Evolutionary conservation across 1,140 invertebrate genomes (phyloP).

Genomic region (Calliphora vicina): DNA sequence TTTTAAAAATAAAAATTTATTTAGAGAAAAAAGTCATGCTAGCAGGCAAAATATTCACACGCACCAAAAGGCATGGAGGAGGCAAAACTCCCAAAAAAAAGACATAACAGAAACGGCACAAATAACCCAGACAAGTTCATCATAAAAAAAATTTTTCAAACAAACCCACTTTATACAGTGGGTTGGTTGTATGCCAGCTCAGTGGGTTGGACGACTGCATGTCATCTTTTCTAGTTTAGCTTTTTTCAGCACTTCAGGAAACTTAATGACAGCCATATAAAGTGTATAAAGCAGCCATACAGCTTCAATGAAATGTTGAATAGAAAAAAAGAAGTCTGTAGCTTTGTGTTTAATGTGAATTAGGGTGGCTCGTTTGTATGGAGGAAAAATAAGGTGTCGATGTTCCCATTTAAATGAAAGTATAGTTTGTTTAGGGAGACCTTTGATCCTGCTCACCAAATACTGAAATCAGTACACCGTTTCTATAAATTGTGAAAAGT

Average conservation of each 20-base stretch:
- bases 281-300: background rate
- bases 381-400: too few species aligned
- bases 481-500: too few species aligned
- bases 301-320: background rate
- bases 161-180: too few species aligned
- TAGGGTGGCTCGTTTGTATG: too few species aligned
- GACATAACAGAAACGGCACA: background rate
- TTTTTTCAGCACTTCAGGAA: background rate
- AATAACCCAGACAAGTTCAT: background rate
- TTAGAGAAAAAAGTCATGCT: background rate
- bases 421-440: too few species aligned
- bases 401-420: too few species aligned
- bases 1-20: too few species aligned
- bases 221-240: background rate
- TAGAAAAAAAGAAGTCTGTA: too few species aligned
- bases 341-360: too few species aligned
- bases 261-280: background rate
- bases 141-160: background rate
- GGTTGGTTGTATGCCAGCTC: background rate
- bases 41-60: background rate
- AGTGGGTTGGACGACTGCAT: background rate
- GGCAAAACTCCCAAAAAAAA: too few species aligned
- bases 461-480: too few species aligned
- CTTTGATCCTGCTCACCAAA: too few species aligned
- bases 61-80: background rate